Evolutionary conservation across 2,888 invertebrate genomes (phyloP).

Genomic region (Trachelus iudaicus): DNA sequence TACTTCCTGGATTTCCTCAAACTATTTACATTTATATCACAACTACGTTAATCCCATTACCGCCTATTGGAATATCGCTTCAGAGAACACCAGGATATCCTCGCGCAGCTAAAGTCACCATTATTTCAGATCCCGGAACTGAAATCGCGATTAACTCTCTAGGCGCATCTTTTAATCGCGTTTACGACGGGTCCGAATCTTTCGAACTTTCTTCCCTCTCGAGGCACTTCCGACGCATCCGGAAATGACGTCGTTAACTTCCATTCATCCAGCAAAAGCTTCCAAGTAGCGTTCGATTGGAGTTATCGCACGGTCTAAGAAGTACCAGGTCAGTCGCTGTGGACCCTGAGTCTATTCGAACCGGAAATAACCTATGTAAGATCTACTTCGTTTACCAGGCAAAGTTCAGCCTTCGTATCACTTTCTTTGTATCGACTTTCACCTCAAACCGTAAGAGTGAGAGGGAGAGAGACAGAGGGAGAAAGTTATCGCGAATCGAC

Average conservation of each 20-base stretch:
- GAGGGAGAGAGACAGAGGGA: not conserved
- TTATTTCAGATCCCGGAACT: not conserved
- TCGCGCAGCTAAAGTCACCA: not conserved
- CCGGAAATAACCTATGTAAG: not conserved
- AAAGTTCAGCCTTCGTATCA: not conserved
- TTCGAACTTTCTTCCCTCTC: not conserved
- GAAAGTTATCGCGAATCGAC: not conserved
- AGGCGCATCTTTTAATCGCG: not conserved
- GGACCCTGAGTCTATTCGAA: not conserved
- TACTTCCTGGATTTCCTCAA: constrained; percentile 22
- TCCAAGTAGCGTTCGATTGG: not conserved
- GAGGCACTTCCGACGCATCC: not conserved
- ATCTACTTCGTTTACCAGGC: constrained; percentile 5
- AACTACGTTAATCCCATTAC: constrained; percentile 51
- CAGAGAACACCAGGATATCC: not conserved
- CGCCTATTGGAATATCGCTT: constrained; percentile 37
- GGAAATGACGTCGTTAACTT: not conserved
- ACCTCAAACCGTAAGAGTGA: not conserved
- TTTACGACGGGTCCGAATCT: not conserved
- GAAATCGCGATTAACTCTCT: not conserved
- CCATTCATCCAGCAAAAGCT: not conserved
- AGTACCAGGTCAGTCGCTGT: not conserved
- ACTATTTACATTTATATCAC: constrained; percentile 59
- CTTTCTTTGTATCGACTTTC: not conserved
- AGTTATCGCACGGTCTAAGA: not conserved